Base-by-base conservation (phyloP, 2,888 invertebrate species). In the Sycophila texana region DNA sequence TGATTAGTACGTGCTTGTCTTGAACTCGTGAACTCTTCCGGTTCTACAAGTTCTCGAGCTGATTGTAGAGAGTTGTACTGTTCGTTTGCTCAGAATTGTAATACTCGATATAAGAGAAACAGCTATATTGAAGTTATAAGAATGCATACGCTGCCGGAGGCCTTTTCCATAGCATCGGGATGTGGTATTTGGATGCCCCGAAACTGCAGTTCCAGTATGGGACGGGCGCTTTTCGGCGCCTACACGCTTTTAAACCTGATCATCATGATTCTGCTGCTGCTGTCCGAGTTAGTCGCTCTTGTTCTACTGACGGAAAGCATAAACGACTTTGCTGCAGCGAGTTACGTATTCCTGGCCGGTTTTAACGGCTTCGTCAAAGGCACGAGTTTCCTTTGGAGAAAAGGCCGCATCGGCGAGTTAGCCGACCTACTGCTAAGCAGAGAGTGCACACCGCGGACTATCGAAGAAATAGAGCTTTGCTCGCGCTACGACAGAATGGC, bases 291-390 rank as follows among this genome's bases (percentile, higher is more conserved):
- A 0, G 7, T 26, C 4, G 63, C 76, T 1, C n/a, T 55, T 47
- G 4, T 76, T 1, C 3, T 70, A 0, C n/a, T 22, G 4, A 55
- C 70, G 10, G 7, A 53, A 30, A 55, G 0, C 14, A n/a, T 76
- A 1, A 16, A 20, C 12, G 57, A 76, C 16, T 47, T 76, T 14
- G 49, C 55, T 5, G 63, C 70, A 2, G 55, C 49, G 4, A 55
- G 20, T 18, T 70, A 47, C 26, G 26, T 63, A 16, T 20, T 76
- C 0, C 20, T 68, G 10, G 14, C 76, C 0, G 14, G 14, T 3
- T 13, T 53, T 12, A 70, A 77, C 20, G 53, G 65, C 0, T 70
- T 12, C n/a, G 68, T 73, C 18, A 81, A 81, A 18, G 76, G 65
- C 2, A 39, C 22, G 0, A 79, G 57, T 30, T 26, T 77, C 39